Evolutionary conservation across 2,888 invertebrate genomes (phyloP).

Genomic region (Cylindroiulus punctatus): DNA sequence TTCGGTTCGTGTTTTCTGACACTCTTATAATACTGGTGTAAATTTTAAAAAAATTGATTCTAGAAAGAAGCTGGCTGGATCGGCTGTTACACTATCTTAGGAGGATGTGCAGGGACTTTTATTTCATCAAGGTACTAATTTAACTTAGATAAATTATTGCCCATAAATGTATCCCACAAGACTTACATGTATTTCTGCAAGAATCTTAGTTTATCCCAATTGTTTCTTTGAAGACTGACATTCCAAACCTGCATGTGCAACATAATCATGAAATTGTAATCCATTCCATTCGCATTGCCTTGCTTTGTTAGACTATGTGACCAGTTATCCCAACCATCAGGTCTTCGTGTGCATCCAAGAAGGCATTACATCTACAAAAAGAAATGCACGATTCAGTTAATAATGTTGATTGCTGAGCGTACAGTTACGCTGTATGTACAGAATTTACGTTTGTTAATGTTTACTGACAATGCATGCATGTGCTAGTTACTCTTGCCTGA

Average conservation of each 20-base stretch:
- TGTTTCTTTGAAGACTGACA: not conserved
- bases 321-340: slow-evolving; percentile 21
- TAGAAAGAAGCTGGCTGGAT: slow-evolving; percentile 56
- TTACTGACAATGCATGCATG: slow-evolving; percentile 9
- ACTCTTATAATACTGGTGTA: too few species aligned
- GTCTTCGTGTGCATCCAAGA: slow-evolving; percentile 19
- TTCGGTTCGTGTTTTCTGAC: too few species aligned
- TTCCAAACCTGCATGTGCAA: not conserved
- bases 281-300: slow-evolving; percentile 44
- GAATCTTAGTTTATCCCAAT: not conserved
- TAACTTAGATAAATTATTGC: not conserved
- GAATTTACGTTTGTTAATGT: slow-evolving; percentile 17
- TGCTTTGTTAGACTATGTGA: slow-evolving; percentile 53
- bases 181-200: not conserved
- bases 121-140: slow-evolving; percentile 52
- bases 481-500: not conserved
- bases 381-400: slow-evolving; percentile 48
- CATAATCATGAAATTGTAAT: not conserved
- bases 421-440: slow-evolving; percentile 26
- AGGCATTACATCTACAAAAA: slow-evolving; percentile 23
- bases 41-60: not conserved
- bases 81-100: slow-evolving; percentile 48
- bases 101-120: slow-evolving; percentile 51
- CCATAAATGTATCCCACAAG: not conserved
- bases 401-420: slow-evolving; percentile 41